Percentiles rank a stretch among this genome's conserved stretches.
Evolutionary conservation across 1,140 invertebrate genomes (phyloP).

Genomic region (Eulimnadia texana): DNA sequence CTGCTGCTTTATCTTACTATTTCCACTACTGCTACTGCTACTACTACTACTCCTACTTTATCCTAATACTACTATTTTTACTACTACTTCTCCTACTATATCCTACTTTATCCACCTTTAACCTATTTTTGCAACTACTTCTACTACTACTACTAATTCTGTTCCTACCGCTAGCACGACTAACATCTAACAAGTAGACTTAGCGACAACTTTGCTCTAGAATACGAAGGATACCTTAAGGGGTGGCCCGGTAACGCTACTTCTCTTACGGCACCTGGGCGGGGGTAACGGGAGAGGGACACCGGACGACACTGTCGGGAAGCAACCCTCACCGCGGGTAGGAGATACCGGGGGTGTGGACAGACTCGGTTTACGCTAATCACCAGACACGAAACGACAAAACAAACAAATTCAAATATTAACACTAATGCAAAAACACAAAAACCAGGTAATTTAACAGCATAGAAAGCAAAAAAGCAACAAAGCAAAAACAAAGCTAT

Average conservation of each 20-base stretch:
- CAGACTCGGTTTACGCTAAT: slow-evolving; percentile 13
- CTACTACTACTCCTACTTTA: too few species aligned
- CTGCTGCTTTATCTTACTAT: too few species aligned
- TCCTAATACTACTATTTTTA: too few species aligned
- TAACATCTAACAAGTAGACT: too few species aligned
- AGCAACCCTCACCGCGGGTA: slow-evolving; percentile 8
- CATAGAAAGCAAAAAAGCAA: neutral
- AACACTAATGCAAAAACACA: slow-evolving; percentile 28
- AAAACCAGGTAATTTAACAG: neutral
- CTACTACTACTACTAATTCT: too few species aligned
- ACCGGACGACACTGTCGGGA: neutral
- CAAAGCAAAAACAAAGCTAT: too few species aligned
- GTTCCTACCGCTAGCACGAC: too few species aligned
- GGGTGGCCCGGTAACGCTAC: neutral
- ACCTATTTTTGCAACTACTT: too few species aligned
- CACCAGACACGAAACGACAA: slow-evolving; percentile 19
- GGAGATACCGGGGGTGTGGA: slow-evolving; percentile 16
- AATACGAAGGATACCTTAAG: slow-evolving; percentile 1
- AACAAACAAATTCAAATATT: slow-evolving; percentile 20
- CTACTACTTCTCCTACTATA: too few species aligned
- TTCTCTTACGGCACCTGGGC: slow-evolving; percentile 9
- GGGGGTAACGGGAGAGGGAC: slow-evolving; percentile 12
- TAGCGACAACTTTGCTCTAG: too few species aligned
- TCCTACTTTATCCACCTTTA: too few species aligned
- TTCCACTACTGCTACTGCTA: too few species aligned